Conservation (phyloP, 2,797 vertebrate genomes). For the Arnoldichthys spilopterus region DNA sequence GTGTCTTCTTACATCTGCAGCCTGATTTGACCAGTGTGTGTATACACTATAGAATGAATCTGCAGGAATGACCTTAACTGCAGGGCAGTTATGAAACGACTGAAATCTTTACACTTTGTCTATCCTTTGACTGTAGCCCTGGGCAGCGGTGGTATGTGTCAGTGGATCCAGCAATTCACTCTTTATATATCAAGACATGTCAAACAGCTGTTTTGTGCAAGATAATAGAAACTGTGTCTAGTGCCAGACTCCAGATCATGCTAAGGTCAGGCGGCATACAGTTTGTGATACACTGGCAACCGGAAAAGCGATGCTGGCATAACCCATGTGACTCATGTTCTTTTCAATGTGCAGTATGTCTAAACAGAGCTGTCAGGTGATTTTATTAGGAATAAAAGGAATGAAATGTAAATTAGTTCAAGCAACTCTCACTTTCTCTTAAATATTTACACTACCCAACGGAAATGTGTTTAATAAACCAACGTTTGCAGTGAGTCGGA, state of each 20-base stretch:
- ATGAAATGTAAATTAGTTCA: no score
- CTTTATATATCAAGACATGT: not conserved
- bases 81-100: not conserved
- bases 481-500: no score
- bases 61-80: conserved; percentile 55
- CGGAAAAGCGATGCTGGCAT: not conserved
- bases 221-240: conserved; percentile 19
- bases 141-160: conserved; percentile 1
- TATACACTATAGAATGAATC: conserved; percentile 57
- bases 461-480: no score
- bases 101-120: conserved; percentile 24
- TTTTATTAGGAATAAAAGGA: no score
- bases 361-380: no score
- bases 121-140: conserved; percentile 16
- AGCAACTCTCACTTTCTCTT: no score
- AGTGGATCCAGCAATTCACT: conserved; percentile 17
- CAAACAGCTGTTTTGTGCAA: conserved; percentile 24
- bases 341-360: not conserved
- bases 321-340: not conserved
- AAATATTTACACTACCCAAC: no score
- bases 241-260: conserved; percentile 22
- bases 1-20: no score
- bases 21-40: no score
- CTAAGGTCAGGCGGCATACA: conserved; percentile 8
- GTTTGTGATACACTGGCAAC: conserved; percentile 19